These are phyloP conservation scores for Tachysurus vachellii DNA, from an alignment of 2,113 vertebrate genomes.

Conservation along the genomic window DNA sequence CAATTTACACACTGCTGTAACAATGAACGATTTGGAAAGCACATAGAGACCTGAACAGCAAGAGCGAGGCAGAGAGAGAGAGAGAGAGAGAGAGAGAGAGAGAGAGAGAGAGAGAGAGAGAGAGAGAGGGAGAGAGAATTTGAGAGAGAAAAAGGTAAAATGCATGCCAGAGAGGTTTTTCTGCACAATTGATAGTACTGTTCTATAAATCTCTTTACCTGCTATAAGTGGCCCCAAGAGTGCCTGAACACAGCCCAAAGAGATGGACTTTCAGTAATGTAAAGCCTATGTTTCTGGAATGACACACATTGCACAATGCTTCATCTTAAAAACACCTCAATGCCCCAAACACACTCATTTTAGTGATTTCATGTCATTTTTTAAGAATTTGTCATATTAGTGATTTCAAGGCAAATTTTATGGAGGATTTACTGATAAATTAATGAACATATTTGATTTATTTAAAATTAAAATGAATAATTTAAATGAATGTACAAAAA, in stretches of 20 bases:
- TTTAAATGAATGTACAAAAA: background rate
- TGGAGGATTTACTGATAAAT: background rate
- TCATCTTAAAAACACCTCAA: background rate
- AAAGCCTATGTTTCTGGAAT: slow-evolving; percentile 68
- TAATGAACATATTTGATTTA: background rate
- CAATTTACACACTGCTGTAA: slow-evolving; percentile 51
- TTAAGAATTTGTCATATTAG: background rate
- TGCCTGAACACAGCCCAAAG: slow-evolving; percentile 62
- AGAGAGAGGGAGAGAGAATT: slow-evolving; percentile 5
- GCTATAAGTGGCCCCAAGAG: slow-evolving; percentile 74
- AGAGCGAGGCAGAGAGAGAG: slow-evolving; percentile 21
- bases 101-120: slow-evolving; percentile 14
- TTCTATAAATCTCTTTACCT: slow-evolving; percentile 70
- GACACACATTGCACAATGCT: background rate
- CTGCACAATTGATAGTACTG: slow-evolving; percentile 71
- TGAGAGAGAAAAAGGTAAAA: background rate
- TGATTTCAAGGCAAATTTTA: background rate
- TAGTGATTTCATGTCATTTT: background rate
- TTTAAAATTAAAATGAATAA: too few species aligned
- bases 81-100: slow-evolving; percentile 12
- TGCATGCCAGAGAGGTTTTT: slow-evolving; percentile 21
- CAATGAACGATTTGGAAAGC: background rate
- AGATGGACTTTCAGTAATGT: slow-evolving; percentile 66
- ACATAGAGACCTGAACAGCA: slow-evolving; percentile 40
- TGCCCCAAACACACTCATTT: background rate